Percentiles rank a stretch among this genome's conserved stretches.
Evolutionary conservation across 2,113 vertebrate species (phyloP).

Genomic region (Pterocles orientalis): DNA sequence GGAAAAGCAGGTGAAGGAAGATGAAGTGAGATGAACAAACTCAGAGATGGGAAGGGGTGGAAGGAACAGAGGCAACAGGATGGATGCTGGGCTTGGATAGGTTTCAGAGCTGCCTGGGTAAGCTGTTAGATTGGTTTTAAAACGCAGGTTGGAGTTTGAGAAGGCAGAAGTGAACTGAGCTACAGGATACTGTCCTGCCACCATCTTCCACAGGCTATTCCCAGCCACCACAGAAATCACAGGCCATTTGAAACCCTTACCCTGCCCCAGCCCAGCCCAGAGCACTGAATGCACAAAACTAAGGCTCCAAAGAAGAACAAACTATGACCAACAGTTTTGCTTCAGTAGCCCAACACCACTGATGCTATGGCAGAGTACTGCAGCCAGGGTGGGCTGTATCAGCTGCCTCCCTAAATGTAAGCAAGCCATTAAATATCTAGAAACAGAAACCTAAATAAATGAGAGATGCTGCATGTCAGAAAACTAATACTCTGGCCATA

Average conservation of each 20-base stretch:
- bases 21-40: not conserved
- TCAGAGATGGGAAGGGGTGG: not conserved
- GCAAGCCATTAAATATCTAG: not conserved
- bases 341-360: not conserved
- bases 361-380: not conserved
- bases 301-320: not conserved
- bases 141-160: not conserved
- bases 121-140: not conserved
- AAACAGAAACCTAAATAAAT: not conserved
- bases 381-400: not conserved
- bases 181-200: not conserved
- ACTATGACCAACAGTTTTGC: not conserved
- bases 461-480: not conserved
- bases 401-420: not conserved
- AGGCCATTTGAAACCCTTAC: not conserved
- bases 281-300: not conserved
- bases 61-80: not conserved
- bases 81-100: not conserved
- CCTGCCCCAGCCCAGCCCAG: not conserved
- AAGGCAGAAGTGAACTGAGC: not conserved
- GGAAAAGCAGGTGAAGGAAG: not conserved
- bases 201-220: not conserved
- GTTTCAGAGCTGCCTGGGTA: not conserved
- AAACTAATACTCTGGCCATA: not conserved
- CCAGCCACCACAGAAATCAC: not conserved